These are phyloP conservation scores for Epinotia brunnichana DNA, from an alignment of 2,888 invertebrate species.

Conservation along the genomic window DNA sequence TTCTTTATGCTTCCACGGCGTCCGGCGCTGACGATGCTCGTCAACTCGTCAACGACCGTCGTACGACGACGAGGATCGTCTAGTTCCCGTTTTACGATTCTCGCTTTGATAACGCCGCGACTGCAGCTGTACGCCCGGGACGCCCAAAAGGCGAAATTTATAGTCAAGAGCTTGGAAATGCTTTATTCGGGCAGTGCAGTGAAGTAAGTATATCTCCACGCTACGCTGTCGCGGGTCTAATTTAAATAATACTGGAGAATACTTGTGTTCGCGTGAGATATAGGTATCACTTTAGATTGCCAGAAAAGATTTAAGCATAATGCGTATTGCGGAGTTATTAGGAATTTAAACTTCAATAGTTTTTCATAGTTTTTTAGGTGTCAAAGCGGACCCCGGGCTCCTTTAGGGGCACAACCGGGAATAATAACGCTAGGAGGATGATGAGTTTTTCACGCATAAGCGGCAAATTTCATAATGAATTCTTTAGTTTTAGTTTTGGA, in stretches of 20 bases:
- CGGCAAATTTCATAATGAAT: background rate
- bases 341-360: background rate
- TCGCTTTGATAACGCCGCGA: slow-evolving; percentile 39
- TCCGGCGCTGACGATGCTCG: slow-evolving; percentile 33
- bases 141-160: slow-evolving; percentile 42
- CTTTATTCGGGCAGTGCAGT: slow-evolving; percentile 28
- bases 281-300: background rate
- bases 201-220: slow-evolving; percentile 21
- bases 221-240: slow-evolving; percentile 20
- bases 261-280: slow-evolving; percentile 14
- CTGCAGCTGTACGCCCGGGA: slow-evolving; percentile 30
- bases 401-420: too few species aligned
- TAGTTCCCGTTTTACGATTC: slow-evolving; percentile 39
- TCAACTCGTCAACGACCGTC: slow-evolving; percentile 41
- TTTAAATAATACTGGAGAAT: slow-evolving; percentile 26
- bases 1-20: slow-evolving; percentile 57
- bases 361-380: too few species aligned
- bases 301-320: slow-evolving; percentile 5
- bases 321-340: background rate
- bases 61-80: slow-evolving; percentile 41
- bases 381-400: too few species aligned
- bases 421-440: too few species aligned
- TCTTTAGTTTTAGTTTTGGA: background rate
- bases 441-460: too few species aligned
- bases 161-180: slow-evolving; percentile 40